Percentiles rank a stretch among this genome's conserved stretches.
Conservation (phyloP, 2,888 invertebrate species). For the Acanthoscelides obtectus region DNA sequence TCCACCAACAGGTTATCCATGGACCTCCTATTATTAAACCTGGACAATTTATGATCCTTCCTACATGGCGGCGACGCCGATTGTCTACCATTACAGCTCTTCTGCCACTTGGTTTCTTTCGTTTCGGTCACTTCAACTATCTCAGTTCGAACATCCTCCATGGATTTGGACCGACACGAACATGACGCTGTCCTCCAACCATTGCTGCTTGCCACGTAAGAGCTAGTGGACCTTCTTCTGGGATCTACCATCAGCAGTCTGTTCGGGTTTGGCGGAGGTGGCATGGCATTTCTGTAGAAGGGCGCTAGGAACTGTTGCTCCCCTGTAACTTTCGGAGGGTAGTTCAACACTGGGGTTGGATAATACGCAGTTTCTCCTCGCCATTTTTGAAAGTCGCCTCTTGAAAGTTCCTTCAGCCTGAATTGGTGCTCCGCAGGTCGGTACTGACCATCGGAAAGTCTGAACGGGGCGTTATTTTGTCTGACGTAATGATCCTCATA, state of each 20-base stretch:
- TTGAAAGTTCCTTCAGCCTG: slow-evolving; percentile 24
- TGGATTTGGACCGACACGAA: slow-evolving; percentile 57
- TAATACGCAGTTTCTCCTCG: slow-evolving; percentile 47
- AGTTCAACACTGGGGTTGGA: slow-evolving; percentile 50
- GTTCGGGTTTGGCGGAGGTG: slow-evolving; percentile 51
- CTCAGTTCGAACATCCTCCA: slow-evolving; percentile 68
- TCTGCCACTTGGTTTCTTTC: slow-evolving; percentile 51
- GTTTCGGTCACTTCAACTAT: slow-evolving; percentile 40
- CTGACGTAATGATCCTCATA: neutral
- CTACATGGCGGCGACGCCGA: slow-evolving; percentile 51
- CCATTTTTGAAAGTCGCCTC: slow-evolving; percentile 19
- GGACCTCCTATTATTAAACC: slow-evolving; percentile 54
- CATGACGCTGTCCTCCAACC: slow-evolving; percentile 42
- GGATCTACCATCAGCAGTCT: slow-evolving; percentile 41
- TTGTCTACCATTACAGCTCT: slow-evolving; percentile 58
- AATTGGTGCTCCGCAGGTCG: neutral
- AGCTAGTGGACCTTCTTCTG: slow-evolving; percentile 27
- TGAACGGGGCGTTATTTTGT: neutral
- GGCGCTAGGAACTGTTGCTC: slow-evolving; percentile 66
- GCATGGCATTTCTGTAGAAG: slow-evolving; percentile 63
- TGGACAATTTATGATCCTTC: slow-evolving; percentile 22
- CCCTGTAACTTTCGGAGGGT: slow-evolving; percentile 46
- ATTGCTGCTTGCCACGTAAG: neutral
- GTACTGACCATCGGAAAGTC: neutral
- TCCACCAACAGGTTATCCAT: slow-evolving; percentile 66